These are phyloP conservation scores for Drosophila pallidifrons DNA, from an alignment of 1,140 invertebrate species.

Conservation along the genomic window DNA sequence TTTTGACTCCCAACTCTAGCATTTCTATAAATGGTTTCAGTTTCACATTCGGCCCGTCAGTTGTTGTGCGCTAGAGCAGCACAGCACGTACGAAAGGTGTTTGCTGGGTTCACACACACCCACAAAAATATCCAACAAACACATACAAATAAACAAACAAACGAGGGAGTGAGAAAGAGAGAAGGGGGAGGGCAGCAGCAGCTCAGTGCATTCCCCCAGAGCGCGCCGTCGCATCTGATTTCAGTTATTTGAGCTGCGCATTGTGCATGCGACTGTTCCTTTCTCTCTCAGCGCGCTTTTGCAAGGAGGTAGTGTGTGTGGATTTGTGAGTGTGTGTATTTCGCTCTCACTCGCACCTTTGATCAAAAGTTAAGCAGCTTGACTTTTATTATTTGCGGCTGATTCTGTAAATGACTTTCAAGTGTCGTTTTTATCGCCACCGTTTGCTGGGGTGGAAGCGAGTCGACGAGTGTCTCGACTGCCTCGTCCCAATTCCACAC, in stretches of 20 bases:
- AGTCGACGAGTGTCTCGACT: neutral
- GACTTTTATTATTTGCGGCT: slow-evolving; percentile 82
- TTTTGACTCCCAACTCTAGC: slow-evolving; percentile 41
- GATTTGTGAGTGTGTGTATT: slow-evolving; percentile 7
- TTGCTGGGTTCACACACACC: slow-evolving; percentile 31
- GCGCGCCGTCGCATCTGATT: slow-evolving; percentile 71
- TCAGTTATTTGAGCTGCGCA: slow-evolving; percentile 69
- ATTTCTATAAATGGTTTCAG: slow-evolving; percentile 79
- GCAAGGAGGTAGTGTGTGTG: slow-evolving; percentile 7
- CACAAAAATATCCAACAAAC: slow-evolving; percentile 22
- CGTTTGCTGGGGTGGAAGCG: slow-evolving; percentile 43
- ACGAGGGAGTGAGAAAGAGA: slow-evolving; percentile 3
- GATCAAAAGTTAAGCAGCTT: slow-evolving; percentile 68
- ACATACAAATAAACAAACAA: slow-evolving; percentile 10
- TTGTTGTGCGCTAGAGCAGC: slow-evolving; percentile 32
- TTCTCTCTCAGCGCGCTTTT: neutral
- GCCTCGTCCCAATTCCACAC: slow-evolving; percentile 19
- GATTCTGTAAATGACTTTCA: slow-evolving; percentile 75
- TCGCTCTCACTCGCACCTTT: slow-evolving; percentile 32
- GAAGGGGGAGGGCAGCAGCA: neutral
- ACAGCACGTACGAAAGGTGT: slow-evolving; percentile 60
- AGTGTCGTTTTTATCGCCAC: slow-evolving; percentile 61
- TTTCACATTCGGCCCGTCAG: slow-evolving; percentile 40
- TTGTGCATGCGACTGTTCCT: slow-evolving; percentile 18
- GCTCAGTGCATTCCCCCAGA: slow-evolving; percentile 62